phyloP scores from a whole-genome alignment of 2,113 vertebrate genomes.

The Atractosteus spatula region DNA sequence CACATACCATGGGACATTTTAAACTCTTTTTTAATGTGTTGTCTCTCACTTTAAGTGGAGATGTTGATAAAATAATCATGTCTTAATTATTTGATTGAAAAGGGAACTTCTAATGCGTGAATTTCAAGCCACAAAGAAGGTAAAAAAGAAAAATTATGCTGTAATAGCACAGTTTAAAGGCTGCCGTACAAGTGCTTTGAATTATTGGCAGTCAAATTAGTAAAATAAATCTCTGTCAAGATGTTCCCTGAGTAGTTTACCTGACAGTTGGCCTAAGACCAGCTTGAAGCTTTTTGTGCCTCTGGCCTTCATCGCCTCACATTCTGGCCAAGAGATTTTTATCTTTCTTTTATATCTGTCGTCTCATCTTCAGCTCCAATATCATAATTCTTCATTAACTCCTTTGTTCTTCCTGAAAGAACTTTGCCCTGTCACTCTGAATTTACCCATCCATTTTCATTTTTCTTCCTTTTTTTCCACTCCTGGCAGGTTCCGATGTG shows the following conservation, averaged over 20 bases:
- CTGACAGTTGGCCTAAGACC: constrained; percentile 18
- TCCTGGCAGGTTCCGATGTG: not conserved
- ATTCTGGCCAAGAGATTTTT: constrained; percentile 1
- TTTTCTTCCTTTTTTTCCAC: not conserved
- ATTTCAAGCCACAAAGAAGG: no score
- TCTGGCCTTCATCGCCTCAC: not conserved
- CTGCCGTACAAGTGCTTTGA: constrained; percentile 7
- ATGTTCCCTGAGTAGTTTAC: constrained; percentile 2
- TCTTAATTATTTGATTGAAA: no score
- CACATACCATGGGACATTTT: no score
- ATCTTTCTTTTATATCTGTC: constrained; percentile 12
- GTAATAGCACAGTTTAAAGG: not conserved
- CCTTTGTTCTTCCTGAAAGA: constrained; percentile 2
- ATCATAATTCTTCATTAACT: constrained; percentile 17
- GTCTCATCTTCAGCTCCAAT: constrained; percentile 9
- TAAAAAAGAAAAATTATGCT: not conserved
- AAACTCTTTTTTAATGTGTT: no score
- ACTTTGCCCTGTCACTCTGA: constrained; percentile 4
- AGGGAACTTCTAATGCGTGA: no score
- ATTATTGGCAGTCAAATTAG: constrained; percentile 18
- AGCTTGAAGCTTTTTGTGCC: not conserved
- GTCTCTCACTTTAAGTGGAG: no score
- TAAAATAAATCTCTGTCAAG: constrained; percentile 19
- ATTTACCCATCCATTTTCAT: constrained; percentile 18
- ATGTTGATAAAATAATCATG: no score